Evolutionary conservation across 2,888 invertebrate species (phyloP), one percentile per base, ranked within the genome.

Genomic region (Nymphalis urticae): DNA sequence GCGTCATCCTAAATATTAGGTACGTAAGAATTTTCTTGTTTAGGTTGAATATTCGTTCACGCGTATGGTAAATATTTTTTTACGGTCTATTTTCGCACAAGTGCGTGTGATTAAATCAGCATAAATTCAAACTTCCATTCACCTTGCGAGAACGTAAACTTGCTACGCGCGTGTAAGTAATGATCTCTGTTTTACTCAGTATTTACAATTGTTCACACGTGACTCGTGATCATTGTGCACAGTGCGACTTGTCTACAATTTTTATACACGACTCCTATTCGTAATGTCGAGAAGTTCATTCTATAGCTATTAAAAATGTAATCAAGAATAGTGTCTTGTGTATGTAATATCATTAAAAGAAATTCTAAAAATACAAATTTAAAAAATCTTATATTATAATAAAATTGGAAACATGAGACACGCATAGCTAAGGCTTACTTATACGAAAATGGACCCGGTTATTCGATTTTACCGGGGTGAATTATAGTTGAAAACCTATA

Each of bases 31-130:
- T 80, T 79, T 79, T 81, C 77, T 78, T 80, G 73, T 77, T 75
- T 68, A 64, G 72, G 77, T 76, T 62, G 36, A 67, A 36, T 54
- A 50, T 27, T 48, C 21, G 53, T 48, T 67, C 50, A 32, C 42
- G n/a, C 50, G 19, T 48, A 50, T 75, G 80, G 79, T 79, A 79
- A 80, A 77, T 74, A 73, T 73, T 77, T 77, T 75, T 69, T 79
- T 76, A 79, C 62, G 71, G 67, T 68, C 70, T 72, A 65, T 42
- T 66, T 72, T 70, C 70, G 72, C 81, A 80, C 79, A 82, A 80
- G 80, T 77, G 78, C 73, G 76, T 73, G 82, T 83, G 81, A 85
- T 85, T 85, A 85, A 83, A 85, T 85, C 85, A 85, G 78, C 85
- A 85, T 85, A 85, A 82, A 83, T 85, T 85, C 78, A 76, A 74